These are phyloP conservation scores for Melanaphis sacchari DNA, from an alignment of 1,140 invertebrate genomes.

Conservation along the genomic window DNA sequence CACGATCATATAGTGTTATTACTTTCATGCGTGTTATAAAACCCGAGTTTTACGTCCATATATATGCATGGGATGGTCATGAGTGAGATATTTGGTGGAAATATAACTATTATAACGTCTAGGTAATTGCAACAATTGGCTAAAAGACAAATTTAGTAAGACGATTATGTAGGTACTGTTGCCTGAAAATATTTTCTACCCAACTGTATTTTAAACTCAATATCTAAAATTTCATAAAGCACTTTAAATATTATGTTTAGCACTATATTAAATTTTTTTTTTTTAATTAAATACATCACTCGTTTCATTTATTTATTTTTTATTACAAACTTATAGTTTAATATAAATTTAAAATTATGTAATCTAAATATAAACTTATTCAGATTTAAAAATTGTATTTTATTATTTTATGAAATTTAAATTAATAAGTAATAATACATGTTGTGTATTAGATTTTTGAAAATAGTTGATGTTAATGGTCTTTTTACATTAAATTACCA, in stretches of 20 bases:
- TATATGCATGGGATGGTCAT: neutral
- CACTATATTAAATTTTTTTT: neutral
- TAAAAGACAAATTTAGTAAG: neutral
- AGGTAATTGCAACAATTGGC: neutral
- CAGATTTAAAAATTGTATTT: neutral
- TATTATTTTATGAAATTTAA: too few species aligned
- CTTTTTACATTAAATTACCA: too few species aligned
- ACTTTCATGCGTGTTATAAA: neutral
- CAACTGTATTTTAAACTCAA: neutral
- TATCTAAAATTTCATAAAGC: neutral
- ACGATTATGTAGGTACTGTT: too few species aligned
- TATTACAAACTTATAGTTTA: neutral
- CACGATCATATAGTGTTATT: slow-evolving; percentile 15
- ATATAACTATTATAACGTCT: neutral
- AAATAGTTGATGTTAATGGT: too few species aligned
- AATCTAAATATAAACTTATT: neutral
- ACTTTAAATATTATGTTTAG: neutral
- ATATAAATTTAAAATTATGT: neutral
- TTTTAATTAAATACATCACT: neutral
- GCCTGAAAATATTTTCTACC: neutral
- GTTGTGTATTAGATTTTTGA: too few species aligned
- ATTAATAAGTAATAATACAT: too few species aligned
- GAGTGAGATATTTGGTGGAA: neutral
- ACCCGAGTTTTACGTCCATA: neutral
- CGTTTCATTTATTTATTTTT: neutral